Percentiles rank a stretch among this genome's conserved stretches.
phyloP scores from a whole-genome alignment of 2,113 vertebrate genomes.

The Puntigrus tetrazona region DNA sequence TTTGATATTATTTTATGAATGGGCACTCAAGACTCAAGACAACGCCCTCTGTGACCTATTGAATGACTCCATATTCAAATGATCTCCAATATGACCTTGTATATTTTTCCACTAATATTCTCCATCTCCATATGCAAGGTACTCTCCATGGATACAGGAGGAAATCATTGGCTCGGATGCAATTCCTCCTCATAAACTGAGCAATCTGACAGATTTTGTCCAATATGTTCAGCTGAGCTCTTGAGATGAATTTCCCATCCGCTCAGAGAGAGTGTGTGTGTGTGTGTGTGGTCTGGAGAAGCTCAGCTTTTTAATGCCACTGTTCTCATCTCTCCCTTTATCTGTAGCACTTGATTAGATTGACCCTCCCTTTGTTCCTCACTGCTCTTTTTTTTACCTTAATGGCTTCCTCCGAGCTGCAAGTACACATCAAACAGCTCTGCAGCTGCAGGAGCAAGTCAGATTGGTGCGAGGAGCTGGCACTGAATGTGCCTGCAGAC shows the following conservation, averaged over 20 bases:
- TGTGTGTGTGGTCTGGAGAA: constrained; percentile 35
- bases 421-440: constrained; percentile 44
- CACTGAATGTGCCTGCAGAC: neutral
- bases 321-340: constrained; percentile 29
- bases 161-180: neutral
- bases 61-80: neutral
- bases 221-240: constrained; percentile 26
- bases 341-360: constrained; percentile 35
- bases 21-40: neutral
- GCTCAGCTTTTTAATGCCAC: constrained; percentile 27
- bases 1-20: constrained; percentile 5
- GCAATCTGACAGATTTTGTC: constrained; percentile 15
- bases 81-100: neutral
- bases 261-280: constrained; percentile 25
- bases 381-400: constrained; percentile 26
- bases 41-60: neutral
- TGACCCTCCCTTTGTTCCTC: constrained; percentile 27
- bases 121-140: neutral
- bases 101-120: neutral
- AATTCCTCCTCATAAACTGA: constrained; percentile 21
- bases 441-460: constrained; percentile 2
- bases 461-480: constrained; percentile 16
- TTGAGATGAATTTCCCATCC: constrained; percentile 26
- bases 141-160: neutral
- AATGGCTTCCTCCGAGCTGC: constrained; percentile 27